phyloP scores from a whole-genome alignment of 2,113 vertebrate species.

The Amphiprion percula region DNA sequence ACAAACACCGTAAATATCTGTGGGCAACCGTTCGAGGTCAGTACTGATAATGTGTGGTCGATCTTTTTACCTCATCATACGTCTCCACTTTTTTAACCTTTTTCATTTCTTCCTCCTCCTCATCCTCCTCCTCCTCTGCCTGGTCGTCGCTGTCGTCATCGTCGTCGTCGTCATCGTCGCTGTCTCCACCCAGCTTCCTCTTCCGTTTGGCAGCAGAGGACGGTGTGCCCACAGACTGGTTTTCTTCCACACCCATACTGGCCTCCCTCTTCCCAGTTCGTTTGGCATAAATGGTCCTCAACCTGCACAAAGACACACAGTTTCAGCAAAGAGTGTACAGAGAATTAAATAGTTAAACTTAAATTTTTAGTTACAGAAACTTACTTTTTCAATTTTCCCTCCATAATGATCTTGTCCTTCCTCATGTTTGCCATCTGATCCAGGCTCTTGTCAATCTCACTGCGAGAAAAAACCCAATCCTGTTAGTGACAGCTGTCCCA shows the following conservation, averaged over 20 bases:
- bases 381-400: constrained; percentile 99
- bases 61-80: constrained; percentile 90
- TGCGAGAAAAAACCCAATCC: constrained; percentile 75
- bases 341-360: neutral
- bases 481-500: constrained; percentile 15
- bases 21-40: neutral
- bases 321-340: neutral
- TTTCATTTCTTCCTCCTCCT: constrained; percentile 97
- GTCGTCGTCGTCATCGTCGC: constrained; percentile 92
- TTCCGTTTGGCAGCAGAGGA: constrained; percentile 90
- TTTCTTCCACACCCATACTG: constrained; percentile 87
- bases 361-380: constrained; percentile 51
- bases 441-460: constrained; percentile 98
- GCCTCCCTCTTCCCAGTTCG: constrained; percentile 93
- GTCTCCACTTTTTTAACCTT: constrained; percentile 93
- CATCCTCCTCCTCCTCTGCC: constrained; percentile 95
- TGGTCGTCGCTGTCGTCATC: constrained; percentile 92
- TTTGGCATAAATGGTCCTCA: constrained; percentile 95
- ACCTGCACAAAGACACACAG: constrained; percentile 78
- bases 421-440: constrained; percentile 99
- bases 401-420: constrained; percentile 98
- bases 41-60: neutral
- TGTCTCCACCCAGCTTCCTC: constrained; percentile 90
- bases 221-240: constrained; percentile 87
- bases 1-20: constrained; percentile 13